phyloP scores from a whole-genome alignment of 2,888 invertebrate genomes.

The Plagiodera versicolora region DNA sequence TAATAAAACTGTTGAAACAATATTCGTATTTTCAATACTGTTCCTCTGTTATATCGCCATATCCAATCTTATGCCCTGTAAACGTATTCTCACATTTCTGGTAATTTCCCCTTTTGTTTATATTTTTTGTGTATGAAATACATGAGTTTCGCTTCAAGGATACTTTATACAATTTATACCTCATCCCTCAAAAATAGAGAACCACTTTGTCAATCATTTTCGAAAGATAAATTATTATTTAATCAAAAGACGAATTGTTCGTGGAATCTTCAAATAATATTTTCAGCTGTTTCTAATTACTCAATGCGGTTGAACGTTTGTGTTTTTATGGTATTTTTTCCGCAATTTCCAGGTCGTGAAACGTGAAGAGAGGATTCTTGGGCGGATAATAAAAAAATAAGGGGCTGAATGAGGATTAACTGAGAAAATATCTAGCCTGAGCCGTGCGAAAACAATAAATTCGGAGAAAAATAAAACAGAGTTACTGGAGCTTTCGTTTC shows the following conservation, averaged over 20 bases:
- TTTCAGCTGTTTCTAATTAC: not conserved
- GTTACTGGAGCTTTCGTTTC: not conserved
- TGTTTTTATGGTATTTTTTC: not conserved
- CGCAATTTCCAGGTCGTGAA: not conserved
- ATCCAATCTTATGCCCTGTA: too few relatives aligned
- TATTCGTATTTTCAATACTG: not conserved
- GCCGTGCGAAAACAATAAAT: not conserved
- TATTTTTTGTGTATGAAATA: too few relatives aligned
- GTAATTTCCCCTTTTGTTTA: too few relatives aligned
- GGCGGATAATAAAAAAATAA: not conserved
- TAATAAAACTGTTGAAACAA: conserved; percentile 19
- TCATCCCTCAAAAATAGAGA: too few relatives aligned
- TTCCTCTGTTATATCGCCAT: too few relatives aligned
- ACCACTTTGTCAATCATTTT: too few relatives aligned
- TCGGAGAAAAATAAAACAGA: not conserved
- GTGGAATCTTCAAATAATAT: not conserved
- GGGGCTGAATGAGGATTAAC: not conserved
- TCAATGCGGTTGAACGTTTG: not conserved
- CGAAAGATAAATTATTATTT: too few relatives aligned
- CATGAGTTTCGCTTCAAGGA: too few relatives aligned
- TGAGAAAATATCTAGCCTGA: not conserved
- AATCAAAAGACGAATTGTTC: too few relatives aligned
- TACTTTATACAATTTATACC: not conserved
- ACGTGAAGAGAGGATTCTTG: not conserved
- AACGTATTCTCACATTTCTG: too few relatives aligned